Percentiles rank a stretch among this genome's conserved stretches.
phyloP scores from a whole-genome alignment of 2,888 invertebrate genomes.

The Anaspis maculata region DNA sequence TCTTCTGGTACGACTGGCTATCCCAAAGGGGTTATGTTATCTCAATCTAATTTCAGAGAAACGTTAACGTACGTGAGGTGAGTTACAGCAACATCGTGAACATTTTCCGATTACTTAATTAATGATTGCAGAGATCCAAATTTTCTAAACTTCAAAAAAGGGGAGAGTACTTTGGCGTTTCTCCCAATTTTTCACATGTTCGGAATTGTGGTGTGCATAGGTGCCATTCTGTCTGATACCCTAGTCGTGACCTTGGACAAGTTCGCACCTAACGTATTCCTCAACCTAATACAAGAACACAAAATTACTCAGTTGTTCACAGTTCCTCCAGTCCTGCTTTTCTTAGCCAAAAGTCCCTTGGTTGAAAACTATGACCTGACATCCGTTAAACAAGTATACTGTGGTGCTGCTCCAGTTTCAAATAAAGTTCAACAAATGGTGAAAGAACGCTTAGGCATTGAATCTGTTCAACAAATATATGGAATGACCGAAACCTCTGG shows the following conservation, averaged over 20 bases:
- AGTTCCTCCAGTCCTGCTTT: conserved; percentile 10
- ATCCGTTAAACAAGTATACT: conserved; percentile 9
- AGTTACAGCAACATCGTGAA: background rate
- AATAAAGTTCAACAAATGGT: background rate
- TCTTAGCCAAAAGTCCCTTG: conserved; percentile 8
- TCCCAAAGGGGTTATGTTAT: conserved; percentile 57
- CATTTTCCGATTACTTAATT: background rate
- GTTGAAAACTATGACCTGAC: conserved; percentile 10
- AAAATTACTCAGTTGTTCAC: conserved; percentile 6
- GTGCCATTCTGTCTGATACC: conserved; percentile 3
- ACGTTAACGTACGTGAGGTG: background rate
- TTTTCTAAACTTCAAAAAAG: background rate
- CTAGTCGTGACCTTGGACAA: conserved; percentile 8
- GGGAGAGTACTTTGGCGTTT: background rate
- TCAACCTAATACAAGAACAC: conserved; percentile 6
- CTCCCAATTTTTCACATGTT: background rate
- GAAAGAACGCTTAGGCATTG: conserved; percentile 2
- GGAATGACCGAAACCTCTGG: conserved; percentile 54
- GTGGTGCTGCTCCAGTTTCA: conserved; percentile 6
- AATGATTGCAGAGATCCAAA: background rate
- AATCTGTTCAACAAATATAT: conserved; percentile 11
- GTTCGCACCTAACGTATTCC: conserved; percentile 9
- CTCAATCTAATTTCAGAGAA: conserved; percentile 45
- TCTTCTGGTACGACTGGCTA: conserved; percentile 65
- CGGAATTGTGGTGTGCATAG: background rate